phyloP scores from a whole-genome alignment of 2,797 vertebrate species.

The Sebastolobus alascanus region DNA sequence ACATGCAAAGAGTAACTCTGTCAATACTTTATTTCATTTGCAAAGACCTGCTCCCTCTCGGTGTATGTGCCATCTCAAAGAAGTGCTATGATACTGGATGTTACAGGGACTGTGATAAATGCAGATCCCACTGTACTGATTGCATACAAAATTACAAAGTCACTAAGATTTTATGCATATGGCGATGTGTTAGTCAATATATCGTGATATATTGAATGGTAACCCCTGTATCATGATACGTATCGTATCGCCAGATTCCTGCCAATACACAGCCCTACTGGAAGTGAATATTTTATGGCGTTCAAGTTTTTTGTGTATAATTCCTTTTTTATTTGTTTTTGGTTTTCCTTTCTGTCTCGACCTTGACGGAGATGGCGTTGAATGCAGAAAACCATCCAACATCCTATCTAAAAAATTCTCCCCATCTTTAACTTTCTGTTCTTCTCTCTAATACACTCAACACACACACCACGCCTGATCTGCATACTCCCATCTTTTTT shows the following conservation, averaged over 20 bases:
- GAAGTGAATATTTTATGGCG: neutral
- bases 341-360: slow-evolving; percentile 17
- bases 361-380: neutral
- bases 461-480: neutral
- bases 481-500: slow-evolving; percentile 38
- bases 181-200: too few relatives aligned
- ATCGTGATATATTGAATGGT: too few relatives aligned
- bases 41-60: too few relatives aligned
- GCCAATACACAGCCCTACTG: neutral
- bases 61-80: too few relatives aligned
- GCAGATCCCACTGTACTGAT: too few relatives aligned
- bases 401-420: neutral
- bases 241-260: accelerated
- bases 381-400: slow-evolving; percentile 1
- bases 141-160: too few relatives aligned
- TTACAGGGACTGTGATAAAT: too few relatives aligned
- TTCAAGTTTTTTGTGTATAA: neutral
- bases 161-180: too few relatives aligned
- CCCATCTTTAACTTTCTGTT: slow-evolving; percentile 14
- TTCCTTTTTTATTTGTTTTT: slow-evolving; percentile 5
- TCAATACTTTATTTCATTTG: too few relatives aligned
- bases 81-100: too few relatives aligned
- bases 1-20: too few relatives aligned
- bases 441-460: neutral
- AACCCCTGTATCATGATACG: too few relatives aligned